Evolutionary conservation across 2,113 vertebrate genomes (phyloP).

Genomic region (Xiphophorus couchianus): DNA sequence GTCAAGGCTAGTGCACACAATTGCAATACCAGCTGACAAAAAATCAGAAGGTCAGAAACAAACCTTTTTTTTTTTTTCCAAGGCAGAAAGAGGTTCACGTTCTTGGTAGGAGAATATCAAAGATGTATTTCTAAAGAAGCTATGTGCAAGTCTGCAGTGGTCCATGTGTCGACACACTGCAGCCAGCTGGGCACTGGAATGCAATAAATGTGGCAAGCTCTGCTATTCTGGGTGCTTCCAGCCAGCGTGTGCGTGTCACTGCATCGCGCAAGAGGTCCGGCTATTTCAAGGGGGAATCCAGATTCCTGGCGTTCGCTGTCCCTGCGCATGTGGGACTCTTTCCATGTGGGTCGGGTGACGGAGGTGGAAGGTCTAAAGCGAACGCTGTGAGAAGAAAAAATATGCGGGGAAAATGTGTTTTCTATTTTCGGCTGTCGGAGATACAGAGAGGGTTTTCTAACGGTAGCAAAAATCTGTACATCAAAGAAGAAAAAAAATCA

Average conservation of each 20-base stretch:
- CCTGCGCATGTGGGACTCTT: conserved; percentile 20
- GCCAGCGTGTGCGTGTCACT: conserved; percentile 26
- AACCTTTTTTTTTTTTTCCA: neutral
- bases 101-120: conserved; percentile 7
- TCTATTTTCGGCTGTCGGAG: too few relatives aligned
- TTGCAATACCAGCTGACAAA: conserved; percentile 42
- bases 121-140: conserved; percentile 16
- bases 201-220: conserved; percentile 47
- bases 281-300: conserved; percentile 63
- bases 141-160: conserved; percentile 16
- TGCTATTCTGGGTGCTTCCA: conserved; percentile 61
- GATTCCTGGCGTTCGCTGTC: conserved; percentile 50
- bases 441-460: too few relatives aligned
- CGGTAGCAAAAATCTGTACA: too few relatives aligned
- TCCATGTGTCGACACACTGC: conserved; percentile 26
- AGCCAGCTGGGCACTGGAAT: conserved; percentile 59
- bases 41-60: conserved; percentile 5
- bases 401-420: neutral
- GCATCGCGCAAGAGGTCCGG: conserved; percentile 46
- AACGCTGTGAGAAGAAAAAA: neutral
- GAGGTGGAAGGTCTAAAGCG: conserved; percentile 41
- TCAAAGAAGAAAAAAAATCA: too few relatives aligned
- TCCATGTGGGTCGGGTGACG: conserved; percentile 35
- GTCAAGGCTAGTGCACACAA: conserved; percentile 25
- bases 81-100: conserved; percentile 3